Base-by-base conservation (phyloP, 2,888 invertebrate genomes). In the Aquatica leii region DNA sequence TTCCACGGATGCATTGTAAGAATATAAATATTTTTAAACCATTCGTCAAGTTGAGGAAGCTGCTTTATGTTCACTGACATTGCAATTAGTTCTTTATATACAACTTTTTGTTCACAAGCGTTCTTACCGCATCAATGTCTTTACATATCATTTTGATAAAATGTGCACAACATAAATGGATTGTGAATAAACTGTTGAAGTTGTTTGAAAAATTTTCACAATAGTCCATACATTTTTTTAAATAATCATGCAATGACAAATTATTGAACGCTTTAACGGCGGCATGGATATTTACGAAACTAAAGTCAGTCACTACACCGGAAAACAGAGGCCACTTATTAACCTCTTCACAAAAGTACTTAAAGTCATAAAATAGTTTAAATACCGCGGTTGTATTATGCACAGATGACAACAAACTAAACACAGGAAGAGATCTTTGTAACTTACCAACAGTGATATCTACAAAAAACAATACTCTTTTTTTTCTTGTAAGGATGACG, bases 271-370 rank as follows among this genome's bases (percentile, higher is more conserved):
- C 12, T 48, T 18, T 46, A 5, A 46, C 31, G 20, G 50, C 34
- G 8, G 65, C 68, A 59, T 71, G 68, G 2, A 69, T 18, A 41
- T 54, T 64, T 0, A 67, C 69, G 48, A 68, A 69, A 49, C 55
- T 54, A 62, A 68, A 69, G 55, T 71, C 64, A 15, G 67, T 58
- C 8, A 69, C 68, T 1, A 69, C 57, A 14, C 56, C 58, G n/a
- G 17, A 20, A 48, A 67, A 68, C 2, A 51, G 37, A 18, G 70
- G 66, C 66, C 66, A 69, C 17, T 59, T 52, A 15, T 65, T 59
- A 2, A 65, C 14, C 34, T 54, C 41, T 43, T 59, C 56, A 35
- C 64, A 62, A 15, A 60, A 67, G 8, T 24, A 58, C 41, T 50
- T 6, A 35, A 53, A 53, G 0, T 17, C 18, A 9, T 53, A 5